Evolutionary conservation across 2,113 vertebrate species (phyloP).

Genomic region (Eleginops maclovinus): DNA sequence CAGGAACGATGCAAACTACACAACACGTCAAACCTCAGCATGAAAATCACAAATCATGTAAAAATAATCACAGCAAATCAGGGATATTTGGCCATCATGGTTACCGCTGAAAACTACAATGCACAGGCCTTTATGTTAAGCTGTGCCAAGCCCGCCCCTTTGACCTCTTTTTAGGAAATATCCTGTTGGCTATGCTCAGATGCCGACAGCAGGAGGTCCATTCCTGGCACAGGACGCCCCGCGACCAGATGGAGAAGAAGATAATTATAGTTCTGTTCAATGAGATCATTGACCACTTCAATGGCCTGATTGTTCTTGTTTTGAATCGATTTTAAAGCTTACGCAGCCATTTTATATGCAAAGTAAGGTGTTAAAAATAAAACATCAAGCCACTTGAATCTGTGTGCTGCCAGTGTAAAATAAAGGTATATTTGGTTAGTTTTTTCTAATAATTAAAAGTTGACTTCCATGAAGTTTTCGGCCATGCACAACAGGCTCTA

Average conservation of each 20-base stretch:
- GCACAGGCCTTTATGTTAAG: slow-evolving; percentile 51
- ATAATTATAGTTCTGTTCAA: slow-evolving; percentile 71
- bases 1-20: too few species aligned
- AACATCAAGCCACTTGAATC: slow-evolving; percentile 1
- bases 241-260: slow-evolving; percentile 70
- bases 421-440: not conserved
- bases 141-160: slow-evolving; percentile 59
- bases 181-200: slow-evolving; percentile 56
- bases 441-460: slow-evolving; percentile 33
- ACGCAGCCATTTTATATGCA: slow-evolving; percentile 10
- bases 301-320: slow-evolving; percentile 50
- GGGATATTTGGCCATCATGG: slow-evolving; percentile 52
- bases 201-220: slow-evolving; percentile 55
- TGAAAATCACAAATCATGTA: not conserved
- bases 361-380: not conserved
- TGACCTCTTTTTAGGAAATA: slow-evolving; percentile 69
- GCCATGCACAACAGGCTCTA: not conserved
- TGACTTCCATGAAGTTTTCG: slow-evolving; percentile 17
- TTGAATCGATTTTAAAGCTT: slow-evolving; percentile 21
- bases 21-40: not conserved
- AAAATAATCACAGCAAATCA: slow-evolving; percentile 38
- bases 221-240: slow-evolving; percentile 59
- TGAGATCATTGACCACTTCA: slow-evolving; percentile 50
- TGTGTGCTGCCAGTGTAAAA: slow-evolving; percentile 15
- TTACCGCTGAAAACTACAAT: slow-evolving; percentile 35